phyloP scores from a whole-genome alignment of 1,140 invertebrate genomes.

The Yoshiicerus persimilis region DNA sequence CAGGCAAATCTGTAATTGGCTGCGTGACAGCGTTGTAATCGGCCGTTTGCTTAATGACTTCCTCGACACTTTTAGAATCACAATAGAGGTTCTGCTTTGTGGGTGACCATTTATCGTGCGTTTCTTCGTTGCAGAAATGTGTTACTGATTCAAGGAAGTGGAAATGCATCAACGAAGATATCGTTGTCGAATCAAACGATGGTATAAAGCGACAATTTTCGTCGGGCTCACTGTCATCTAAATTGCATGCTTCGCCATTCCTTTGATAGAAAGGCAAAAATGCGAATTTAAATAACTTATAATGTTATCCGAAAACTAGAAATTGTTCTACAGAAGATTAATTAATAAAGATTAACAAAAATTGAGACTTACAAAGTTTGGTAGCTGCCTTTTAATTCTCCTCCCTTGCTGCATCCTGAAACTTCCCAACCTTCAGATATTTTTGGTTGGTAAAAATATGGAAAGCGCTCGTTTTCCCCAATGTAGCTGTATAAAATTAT shows the following conservation, averaged over 20 bases:
- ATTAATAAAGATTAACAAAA: too few relatives aligned
- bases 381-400: background rate
- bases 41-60: conserved; percentile 53
- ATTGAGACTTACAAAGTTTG: conserved; percentile 11
- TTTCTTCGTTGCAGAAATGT: conserved; percentile 54
- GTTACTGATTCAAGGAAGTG: conserved; percentile 18
- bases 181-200: background rate
- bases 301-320: too few relatives aligned
- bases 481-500: background rate
- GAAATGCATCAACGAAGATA: conserved; percentile 31
- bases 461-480: background rate
- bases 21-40: conserved; percentile 49
- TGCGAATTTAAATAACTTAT: too few relatives aligned
- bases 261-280: too few relatives aligned
- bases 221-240: background rate
- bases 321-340: too few relatives aligned
- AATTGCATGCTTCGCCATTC: background rate
- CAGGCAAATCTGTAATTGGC: background rate
- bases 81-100: conserved; percentile 56
- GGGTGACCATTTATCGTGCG: conserved; percentile 53
- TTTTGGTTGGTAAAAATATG: conserved; percentile 25
- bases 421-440: background rate
- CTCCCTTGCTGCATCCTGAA: background rate
- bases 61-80: conserved; percentile 53
- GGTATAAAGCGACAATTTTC: conserved; percentile 33